A percentile compares a stretch with the other conserved stretches of the same genome.
Conservation (phyloP, 2,113 vertebrate genomes). For the Dolichotis patagonum region DNA sequence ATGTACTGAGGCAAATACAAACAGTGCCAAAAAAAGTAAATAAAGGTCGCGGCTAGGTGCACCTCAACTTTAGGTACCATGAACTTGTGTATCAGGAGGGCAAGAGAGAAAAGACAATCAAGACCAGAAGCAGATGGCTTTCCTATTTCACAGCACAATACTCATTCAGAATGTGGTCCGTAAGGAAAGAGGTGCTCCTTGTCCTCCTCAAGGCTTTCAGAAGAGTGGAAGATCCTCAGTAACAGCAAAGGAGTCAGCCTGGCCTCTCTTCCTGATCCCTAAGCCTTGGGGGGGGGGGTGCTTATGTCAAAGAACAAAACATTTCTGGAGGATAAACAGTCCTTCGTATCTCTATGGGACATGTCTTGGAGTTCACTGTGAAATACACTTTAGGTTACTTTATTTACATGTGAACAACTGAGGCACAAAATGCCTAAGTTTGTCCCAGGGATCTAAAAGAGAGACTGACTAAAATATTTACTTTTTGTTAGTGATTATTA, state of each 20-base stretch:
- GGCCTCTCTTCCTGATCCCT: slow-evolving; percentile 56
- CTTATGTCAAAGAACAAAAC: slow-evolving; percentile 28
- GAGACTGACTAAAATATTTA: background rate
- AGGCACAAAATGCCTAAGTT: background rate
- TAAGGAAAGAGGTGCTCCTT: slow-evolving; percentile 67
- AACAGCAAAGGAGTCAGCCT: slow-evolving; percentile 69
- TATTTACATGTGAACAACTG: background rate
- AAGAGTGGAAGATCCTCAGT: background rate
- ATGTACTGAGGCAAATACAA: slow-evolving; percentile 55
- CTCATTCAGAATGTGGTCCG: slow-evolving; percentile 54
- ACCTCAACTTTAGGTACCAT: slow-evolving; percentile 31
- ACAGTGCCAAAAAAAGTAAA: background rate
- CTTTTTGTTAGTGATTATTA: background rate
- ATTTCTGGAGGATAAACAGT: slow-evolving; percentile 35
- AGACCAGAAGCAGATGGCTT: slow-evolving; percentile 67
- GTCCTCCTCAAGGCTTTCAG: slow-evolving; percentile 51
- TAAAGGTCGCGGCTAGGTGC: background rate
- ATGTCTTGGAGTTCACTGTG: background rate
- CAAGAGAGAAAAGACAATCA: background rate
- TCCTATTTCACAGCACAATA: slow-evolving; percentile 75
- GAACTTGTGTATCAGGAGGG: slow-evolving; percentile 43
- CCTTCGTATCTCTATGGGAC: background rate
- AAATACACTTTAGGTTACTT: background rate
- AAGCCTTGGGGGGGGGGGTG: background rate
- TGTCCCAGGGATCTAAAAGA: background rate